Evolutionary conservation across 2,888 invertebrate species (phyloP), one percentile per base, ranked within the genome.

Genomic region (Melanostoma mellinum): DNA sequence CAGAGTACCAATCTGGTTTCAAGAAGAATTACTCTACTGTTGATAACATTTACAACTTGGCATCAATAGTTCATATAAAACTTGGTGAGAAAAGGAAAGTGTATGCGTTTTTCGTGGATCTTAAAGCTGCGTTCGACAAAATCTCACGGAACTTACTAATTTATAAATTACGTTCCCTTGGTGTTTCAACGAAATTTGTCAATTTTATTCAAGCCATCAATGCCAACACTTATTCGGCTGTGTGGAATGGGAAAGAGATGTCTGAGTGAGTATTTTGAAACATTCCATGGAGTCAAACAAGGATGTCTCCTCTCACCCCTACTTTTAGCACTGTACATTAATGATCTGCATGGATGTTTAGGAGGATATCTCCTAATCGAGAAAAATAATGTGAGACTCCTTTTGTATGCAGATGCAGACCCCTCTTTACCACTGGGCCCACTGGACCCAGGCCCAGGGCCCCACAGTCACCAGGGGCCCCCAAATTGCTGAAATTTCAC

Each of bases 41-140:
- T 9, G 46, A 72, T 35, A 72, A 61, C 42, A 72, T 69, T 33
- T 72, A 61, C 35, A 73, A 73, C 38, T 44, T 61, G 40, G 50
- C 61, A 6, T 50, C 52, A 55, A 50, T 72, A 33, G 32, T 50
- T 2, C 36, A 61, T 32, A 52, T 44, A n/a, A 61, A 63, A 38
- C 10, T 61, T 32, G 2, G 10, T 2, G 53, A 61, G 32, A 53
- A 48, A n/a, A 81, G 48, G 6, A 48, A 71, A 5, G 46, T 60
- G 5, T 76, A 61, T 55, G 76, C 48, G 10, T 69, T 76, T 53
- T 69, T 69, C 40, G 77, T 77, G 5, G 77, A 71, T 44, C 63
- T 77, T 33, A 61, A 61, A 4, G 69, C 46, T 9, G 71, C 44
- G n/a, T n/a, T n/a, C n/a, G n/a, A n/a, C n/a, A n/a, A n/a, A n/a